Evolutionary conservation across 2,113 vertebrate genomes (phyloP), one percentile per base, ranked within the genome.

Genomic region (Scortum barcoo): DNA sequence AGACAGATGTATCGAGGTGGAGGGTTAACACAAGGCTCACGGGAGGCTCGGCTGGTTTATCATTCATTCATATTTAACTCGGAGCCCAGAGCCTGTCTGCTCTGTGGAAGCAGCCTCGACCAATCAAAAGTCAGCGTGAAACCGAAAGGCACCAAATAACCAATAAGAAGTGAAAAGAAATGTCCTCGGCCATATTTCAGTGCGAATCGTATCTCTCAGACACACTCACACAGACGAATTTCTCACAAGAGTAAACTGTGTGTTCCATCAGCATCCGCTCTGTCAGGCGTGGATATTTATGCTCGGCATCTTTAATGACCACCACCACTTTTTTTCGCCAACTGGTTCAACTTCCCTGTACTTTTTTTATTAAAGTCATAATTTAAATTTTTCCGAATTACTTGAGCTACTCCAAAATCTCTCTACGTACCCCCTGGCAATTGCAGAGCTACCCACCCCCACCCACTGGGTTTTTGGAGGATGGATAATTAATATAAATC

Each of bases 41-140:
- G 0, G 46, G 60, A 62, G 76, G 40, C 72, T 75, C 67, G 53
- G 76, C 71, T 72, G 83, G 56, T 83, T 77, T 38, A 81, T 78
- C 38, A 40, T 54, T 36, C 74, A 67, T 56, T 71, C 65, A 71
- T 72, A 50, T 81, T 77, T 62, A 67, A 71, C 54, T 24, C 1
- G 3, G 42, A 46, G 44, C 28, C 2, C 22, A 17, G 33, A 58
- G 53, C 17, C 5, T 38, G 22, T 40, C 17, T 24, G 8, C 69
- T 56, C 51, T 38, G 66, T 7, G 46, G 8, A n/a, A 60, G 50
- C 78, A 44, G 20, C 4, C 17, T 4, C 42, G n/a, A 14, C 53
- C 78, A 72, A 60, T 68, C 44, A 38, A 24, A 44, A 33, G 69
- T 36, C 61, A n/a, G 61, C 53, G 5, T 50, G 50, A 46, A 28